Evolutionary conservation across 2,888 invertebrate species (phyloP), one percentile per base, ranked within the genome.

Genomic region (Parnassius mnemosyne): DNA sequence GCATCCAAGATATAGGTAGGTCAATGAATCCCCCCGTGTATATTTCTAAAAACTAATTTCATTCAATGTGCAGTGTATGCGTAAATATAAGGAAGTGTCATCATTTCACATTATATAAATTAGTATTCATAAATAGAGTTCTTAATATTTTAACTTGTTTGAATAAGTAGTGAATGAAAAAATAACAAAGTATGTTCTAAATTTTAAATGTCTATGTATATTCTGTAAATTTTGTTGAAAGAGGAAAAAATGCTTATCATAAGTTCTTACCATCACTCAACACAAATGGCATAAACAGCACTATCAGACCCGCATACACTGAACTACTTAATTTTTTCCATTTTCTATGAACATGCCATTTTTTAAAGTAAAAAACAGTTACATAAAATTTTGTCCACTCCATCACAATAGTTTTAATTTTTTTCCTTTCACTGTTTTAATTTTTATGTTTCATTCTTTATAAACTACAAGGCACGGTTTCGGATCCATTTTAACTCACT

Each of bases 271-370:
- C 87, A 69, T 79, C 74, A 75, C 85, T 77, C 42, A 83, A 71
- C 44, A 82, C 81, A 56, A 77, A 80, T 79, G 87, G 84, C 79
- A 87, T 80, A 69, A 82, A 76, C 71, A 74, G 76, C 73, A 85
- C 66, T 71, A 87, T 69, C 66, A 89, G 67, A 69, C 88, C 84
- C 86, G 87, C 86, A 87, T 88, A 84, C 63, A 83, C 61, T 53
- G 72, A 74, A 71, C 75, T 75, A 63, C 68, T 73, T 64, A 79
- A 74, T 80, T 81, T 83, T 65, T 77, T 73, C 69, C 76, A 74
- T 70, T 72, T 73, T 66, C 74, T 78, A 71, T 79, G 76, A 79
- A 77, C 69, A 70, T 65, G 68, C 60, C 59, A 65, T 66, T 73
- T 65, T 61, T 65, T 71, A 66, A 66, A 76, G 51, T 69, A 70